These are phyloP conservation scores for Meriones psammophilus DNA, from an alignment of 2,797 vertebrate species.

Conservation along the genomic window DNA sequence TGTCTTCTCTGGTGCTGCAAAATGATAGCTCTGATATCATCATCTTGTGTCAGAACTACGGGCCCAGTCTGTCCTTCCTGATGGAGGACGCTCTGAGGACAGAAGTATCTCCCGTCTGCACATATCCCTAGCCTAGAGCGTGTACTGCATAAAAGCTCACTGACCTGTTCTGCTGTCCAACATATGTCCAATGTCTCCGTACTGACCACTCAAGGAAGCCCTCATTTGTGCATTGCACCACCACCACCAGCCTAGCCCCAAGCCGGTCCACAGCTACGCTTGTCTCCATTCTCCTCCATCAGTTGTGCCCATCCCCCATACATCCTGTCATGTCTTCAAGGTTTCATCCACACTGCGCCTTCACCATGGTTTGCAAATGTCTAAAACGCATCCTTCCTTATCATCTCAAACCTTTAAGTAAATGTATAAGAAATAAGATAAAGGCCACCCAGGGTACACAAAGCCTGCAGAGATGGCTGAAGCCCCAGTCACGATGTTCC, in stretches of 20 bases:
- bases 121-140: neutral
- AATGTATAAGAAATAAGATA: neutral
- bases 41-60: neutral
- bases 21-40: neutral
- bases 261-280: too few relatives aligned
- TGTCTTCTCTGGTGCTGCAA: neutral
- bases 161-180: neutral
- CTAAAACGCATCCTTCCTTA: neutral
- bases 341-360: neutral
- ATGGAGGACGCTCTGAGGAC: neutral
- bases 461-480: neutral
- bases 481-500: neutral
- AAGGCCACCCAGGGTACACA: neutral
- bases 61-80: neutral
- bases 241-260: neutral
- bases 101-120: too few relatives aligned
- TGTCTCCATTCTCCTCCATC: neutral
- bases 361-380: neutral
- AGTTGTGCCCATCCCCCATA: accelerated
- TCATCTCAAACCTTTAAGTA: neutral
- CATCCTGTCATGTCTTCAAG: neutral
- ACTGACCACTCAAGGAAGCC: neutral
- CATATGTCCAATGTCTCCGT: accelerated
- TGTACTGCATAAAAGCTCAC: accelerated
- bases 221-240: neutral